Percentiles rank a stretch among this genome's conserved stretches.
These are phyloP conservation scores for Synaphobranchus kaupii DNA, from an alignment of 2,797 vertebrate genomes.

Conservation along the genomic window DNA sequence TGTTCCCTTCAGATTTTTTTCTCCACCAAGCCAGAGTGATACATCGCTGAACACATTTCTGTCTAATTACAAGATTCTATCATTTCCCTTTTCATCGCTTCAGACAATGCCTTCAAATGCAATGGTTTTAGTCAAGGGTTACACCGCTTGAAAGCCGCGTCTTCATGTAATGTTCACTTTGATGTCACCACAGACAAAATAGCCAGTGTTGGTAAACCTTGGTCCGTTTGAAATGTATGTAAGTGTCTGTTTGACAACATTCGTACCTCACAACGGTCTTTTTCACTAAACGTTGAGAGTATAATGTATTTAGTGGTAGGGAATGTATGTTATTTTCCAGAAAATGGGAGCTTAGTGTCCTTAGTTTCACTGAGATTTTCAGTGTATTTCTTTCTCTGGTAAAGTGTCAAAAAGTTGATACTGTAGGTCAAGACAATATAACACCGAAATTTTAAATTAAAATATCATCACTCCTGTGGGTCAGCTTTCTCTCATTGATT, in stretches of 20 bases:
- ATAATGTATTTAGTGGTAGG: background rate
- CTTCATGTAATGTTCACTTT: conserved; percentile 68
- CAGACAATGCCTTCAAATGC: conserved; percentile 51
- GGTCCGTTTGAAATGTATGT: conserved; percentile 58
- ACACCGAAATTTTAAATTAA: background rate
- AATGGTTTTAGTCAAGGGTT: conserved; percentile 53
- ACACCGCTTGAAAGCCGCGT: conserved; percentile 48
- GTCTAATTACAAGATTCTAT: conserved; percentile 50
- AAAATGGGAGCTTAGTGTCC: background rate
- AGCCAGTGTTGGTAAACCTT: conserved; percentile 59
- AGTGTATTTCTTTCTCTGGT: background rate
- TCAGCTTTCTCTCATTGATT: background rate
- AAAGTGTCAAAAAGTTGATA: background rate
- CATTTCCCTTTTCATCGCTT: conserved; percentile 34
- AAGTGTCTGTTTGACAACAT: conserved; percentile 29
- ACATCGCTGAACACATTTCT: conserved; percentile 13
- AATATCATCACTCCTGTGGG: background rate
- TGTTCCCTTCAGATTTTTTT: conserved; percentile 19
- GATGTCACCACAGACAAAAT: conserved; percentile 68
- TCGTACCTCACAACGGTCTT: background rate
- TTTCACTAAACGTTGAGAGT: background rate
- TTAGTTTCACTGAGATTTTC: background rate
- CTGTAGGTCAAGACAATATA: background rate
- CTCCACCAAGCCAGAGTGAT: background rate
- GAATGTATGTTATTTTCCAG: background rate